phyloP scores from a whole-genome alignment of 2,888 invertebrate species.

The Eledona agricola region DNA sequence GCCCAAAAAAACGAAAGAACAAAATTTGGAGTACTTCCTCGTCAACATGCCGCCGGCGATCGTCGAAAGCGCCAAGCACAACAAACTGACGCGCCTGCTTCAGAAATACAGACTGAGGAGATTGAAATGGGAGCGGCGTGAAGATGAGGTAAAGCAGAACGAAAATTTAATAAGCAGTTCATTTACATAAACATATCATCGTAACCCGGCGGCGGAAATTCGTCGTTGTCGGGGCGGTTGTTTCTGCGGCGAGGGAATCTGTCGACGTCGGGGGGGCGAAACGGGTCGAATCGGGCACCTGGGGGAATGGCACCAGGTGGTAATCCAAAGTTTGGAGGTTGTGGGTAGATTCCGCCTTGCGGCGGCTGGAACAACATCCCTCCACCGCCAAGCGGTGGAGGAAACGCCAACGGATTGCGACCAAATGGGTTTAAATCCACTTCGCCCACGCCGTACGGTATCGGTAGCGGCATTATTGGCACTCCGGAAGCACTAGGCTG shows the following conservation, averaged over 20 bases:
- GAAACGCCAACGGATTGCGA: slow-evolving; percentile 57
- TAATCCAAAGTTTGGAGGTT: slow-evolving; percentile 49
- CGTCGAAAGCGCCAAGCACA: slow-evolving; percentile 61
- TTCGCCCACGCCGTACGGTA: slow-evolving; percentile 70
- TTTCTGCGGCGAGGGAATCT: slow-evolving; percentile 58
- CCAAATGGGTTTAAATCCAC: slow-evolving; percentile 82
- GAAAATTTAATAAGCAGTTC: slow-evolving; percentile 8
- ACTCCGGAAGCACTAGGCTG: slow-evolving; percentile 7
- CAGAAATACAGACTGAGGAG: slow-evolving; percentile 66
- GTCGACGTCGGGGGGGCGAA: slow-evolving; percentile 71
- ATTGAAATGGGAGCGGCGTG: slow-evolving; percentile 62
- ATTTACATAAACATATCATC: slow-evolving; percentile 79
- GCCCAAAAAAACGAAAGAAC: slow-evolving; percentile 41
- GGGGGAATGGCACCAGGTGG: slow-evolving; percentile 72
- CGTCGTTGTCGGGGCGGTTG: slow-evolving; percentile 74
- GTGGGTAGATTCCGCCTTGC: slow-evolving; percentile 45
- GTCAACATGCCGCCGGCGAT: slow-evolving; percentile 59
- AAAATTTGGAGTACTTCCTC: slow-evolving; percentile 62
- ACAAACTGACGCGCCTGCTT: slow-evolving; percentile 66
- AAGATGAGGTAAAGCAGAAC: slow-evolving; percentile 59
- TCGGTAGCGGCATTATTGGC: slow-evolving; percentile 8
- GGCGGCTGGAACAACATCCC: slow-evolving; percentile 83
- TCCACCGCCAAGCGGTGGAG: slow-evolving; percentile 62
- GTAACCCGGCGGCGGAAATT: slow-evolving; percentile 78
- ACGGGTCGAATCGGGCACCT: slow-evolving; percentile 87